Conservation (phyloP, 2,888 invertebrate species). For the Synanthedon tipuliformis region DNA sequence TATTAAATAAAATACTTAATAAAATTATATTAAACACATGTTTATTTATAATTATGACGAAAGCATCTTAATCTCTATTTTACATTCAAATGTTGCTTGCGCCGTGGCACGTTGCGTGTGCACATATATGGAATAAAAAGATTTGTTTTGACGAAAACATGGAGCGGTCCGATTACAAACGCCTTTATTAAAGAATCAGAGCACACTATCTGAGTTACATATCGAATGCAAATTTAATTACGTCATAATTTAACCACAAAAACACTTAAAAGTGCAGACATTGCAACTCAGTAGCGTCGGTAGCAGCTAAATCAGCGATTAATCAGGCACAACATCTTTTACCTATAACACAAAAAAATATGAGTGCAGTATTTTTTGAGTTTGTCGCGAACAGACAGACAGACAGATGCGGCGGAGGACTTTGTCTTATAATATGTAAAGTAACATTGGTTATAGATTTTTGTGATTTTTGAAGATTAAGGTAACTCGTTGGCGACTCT, state of each 20-base stretch:
- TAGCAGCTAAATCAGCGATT: no score
- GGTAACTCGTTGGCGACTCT: no score
- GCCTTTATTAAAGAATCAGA: slow-evolving; percentile 15
- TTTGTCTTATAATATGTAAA: no score
- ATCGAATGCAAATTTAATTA: slow-evolving; percentile 16
- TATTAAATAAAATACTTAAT: no score
- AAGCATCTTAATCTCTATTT: slow-evolving; percentile 22
- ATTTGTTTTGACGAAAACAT: slow-evolving; percentile 24
- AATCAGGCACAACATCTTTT: no score
- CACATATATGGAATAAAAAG: slow-evolving; percentile 27
- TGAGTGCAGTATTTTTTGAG: no score
- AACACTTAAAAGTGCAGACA: not conserved
- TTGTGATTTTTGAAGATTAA: no score
- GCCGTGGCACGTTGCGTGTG: not conserved
- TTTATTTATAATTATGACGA: slow-evolving; percentile 12
- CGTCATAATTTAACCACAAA: slow-evolving; percentile 12
- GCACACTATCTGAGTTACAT: not conserved
- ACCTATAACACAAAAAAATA: no score
- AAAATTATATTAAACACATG: no score
- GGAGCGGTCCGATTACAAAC: slow-evolving; percentile 30
- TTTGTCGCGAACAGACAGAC: no score
- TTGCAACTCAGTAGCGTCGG: not conserved
- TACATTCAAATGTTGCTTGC: not conserved
- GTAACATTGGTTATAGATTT: no score
- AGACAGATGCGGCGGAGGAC: no score